Base-by-base conservation (phyloP, 2,797 vertebrate species). In the Sternarchorhynchus goeldii region DNA sequence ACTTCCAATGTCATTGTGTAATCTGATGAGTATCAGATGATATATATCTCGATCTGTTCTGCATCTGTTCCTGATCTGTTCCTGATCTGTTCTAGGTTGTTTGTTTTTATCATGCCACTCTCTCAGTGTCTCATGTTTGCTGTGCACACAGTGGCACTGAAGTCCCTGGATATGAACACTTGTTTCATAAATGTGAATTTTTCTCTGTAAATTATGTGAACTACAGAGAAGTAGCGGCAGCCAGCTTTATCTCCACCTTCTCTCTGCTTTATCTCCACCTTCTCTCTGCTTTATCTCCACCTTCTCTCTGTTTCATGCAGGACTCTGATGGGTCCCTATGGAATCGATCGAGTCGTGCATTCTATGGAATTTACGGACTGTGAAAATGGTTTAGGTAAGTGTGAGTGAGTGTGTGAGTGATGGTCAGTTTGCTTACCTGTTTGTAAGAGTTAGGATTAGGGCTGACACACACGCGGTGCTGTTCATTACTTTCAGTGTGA, bases 291-390 rank as follows among this genome's bases (percentile, higher is more conserved):
- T 17, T 6, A 5, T 69, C 5, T 71, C 6, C 8, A 36, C 0
- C n/a, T 16, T 41, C 31, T 62, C 53, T 75, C 2, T 66, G 5
- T 32, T 12, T 78, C 81, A 70, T 56, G 21, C 88, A 97, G 96
- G 96, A 96, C 96, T 8, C 91, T 96, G 57, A 96, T 96, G 95
- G 95, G 96, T 88, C 94, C 96, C 0, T 94, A 96, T 0, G 95
- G 95, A 81, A 93, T 95, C 57, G 95, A 96, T 64, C 92, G 95
- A 21, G 89, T 92, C 0, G 92, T 93, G 76, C 94, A 96, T 73
- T 93, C 93, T 84, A 92, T 96, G 78, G 95, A 97, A 72, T 96
- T 96, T 87, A 92, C 90, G 0, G 93, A 96, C 85, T 96, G 95
- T 73, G 91, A 94, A 82, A 96, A 96, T 0, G 95, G 96, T 53